Evolutionary conservation across 2,797 vertebrate species (phyloP).

Genomic region (Uromys caudimaculatus): DNA sequence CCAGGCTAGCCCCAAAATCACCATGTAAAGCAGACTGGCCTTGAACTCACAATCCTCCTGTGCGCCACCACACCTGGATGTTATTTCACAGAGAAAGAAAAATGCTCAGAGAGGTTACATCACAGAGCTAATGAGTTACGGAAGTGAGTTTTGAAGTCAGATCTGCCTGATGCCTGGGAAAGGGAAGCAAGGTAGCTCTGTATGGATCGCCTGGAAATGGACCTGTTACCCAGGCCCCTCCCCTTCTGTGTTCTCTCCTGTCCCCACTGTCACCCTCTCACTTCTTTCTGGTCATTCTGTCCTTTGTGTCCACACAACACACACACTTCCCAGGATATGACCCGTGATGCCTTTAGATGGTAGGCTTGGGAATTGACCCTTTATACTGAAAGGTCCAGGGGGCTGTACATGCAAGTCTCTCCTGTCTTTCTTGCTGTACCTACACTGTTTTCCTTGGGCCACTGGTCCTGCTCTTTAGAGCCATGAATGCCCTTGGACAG

Average conservation of each 20-base stretch:
- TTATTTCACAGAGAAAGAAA: constrained; percentile 25
- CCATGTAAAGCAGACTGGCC: not conserved
- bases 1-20: not conserved
- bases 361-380: constrained; percentile 41
- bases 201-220: not conserved
- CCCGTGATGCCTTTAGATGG: not conserved
- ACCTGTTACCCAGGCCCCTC: not conserved
- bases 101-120: constrained; percentile 31
- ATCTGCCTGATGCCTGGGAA: not conserved
- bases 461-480: not conserved
- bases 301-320: not conserved
- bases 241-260: not conserved
- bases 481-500: not conserved
- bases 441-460: not conserved
- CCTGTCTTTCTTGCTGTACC: not conserved
- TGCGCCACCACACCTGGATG: too few species aligned
- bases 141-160: not conserved
- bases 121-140: not conserved
- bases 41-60: not conserved
- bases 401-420: not conserved
- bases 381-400: not conserved
- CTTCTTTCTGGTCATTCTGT: not conserved
- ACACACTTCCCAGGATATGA: not conserved
- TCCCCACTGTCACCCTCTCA: not conserved
- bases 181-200: not conserved